These are phyloP conservation scores for Empis livida DNA, from an alignment of 2,888 invertebrate species.

Conservation along the genomic window DNA sequence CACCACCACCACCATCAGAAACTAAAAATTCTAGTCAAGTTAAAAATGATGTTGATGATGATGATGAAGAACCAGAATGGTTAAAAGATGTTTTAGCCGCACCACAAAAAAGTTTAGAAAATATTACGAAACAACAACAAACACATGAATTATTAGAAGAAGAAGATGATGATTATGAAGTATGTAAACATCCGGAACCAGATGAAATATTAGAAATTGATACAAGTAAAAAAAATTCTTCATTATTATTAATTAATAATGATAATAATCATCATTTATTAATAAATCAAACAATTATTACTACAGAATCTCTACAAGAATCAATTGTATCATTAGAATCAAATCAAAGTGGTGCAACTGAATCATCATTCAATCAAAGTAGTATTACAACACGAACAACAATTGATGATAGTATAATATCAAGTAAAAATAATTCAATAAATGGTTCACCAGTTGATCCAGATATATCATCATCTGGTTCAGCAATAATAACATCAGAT, in stretches of 20 bases:
- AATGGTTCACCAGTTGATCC: constrained; percentile 28
- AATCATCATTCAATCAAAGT: constrained; percentile 14
- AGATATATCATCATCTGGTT: constrained; percentile 24
- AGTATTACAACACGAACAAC: constrained; percentile 32
- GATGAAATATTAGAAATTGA: not conserved
- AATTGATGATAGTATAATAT: constrained; percentile 34
- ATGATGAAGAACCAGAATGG: constrained; percentile 43
- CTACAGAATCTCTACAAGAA: constrained; percentile 29
- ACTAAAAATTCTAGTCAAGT: constrained; percentile 9
- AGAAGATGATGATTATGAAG: not conserved
- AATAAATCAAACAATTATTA: constrained; percentile 13
- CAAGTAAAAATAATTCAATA: constrained; percentile 32
- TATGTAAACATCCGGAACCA: not conserved
- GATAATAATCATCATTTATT: constrained; percentile 3
- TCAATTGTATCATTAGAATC: constrained; percentile 35
- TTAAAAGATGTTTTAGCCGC: constrained; percentile 45
- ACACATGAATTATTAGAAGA: not conserved
- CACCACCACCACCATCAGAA: constrained; percentile 22
- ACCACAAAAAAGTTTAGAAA: constrained; percentile 35
- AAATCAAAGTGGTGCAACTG: constrained; percentile 25
- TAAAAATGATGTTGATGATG: constrained; percentile 19
- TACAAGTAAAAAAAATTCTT: not conserved
- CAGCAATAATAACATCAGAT: constrained; percentile 18
- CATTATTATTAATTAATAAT: constrained; percentile 10
- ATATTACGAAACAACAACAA: constrained; percentile 16